Conservation (phyloP, 1,140 invertebrate genomes). For the Rhagoletis pomonella region DNA sequence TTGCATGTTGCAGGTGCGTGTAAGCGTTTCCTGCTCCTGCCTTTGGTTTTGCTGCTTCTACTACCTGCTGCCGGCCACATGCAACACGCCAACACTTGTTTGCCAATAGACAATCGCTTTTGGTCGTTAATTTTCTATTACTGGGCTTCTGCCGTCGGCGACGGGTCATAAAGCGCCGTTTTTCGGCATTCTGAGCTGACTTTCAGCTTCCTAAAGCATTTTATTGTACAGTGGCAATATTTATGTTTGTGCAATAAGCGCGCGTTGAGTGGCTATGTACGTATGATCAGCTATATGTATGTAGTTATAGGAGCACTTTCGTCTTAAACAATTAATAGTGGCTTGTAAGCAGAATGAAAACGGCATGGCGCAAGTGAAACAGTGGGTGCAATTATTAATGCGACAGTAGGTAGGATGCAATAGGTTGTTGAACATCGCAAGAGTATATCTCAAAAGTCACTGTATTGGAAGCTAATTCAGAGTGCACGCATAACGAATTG, state of each 20-base stretch:
- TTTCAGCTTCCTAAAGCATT: constrained; percentile 14
- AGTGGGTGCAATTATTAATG: constrained; percentile 1
- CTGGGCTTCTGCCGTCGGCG: constrained; percentile 23
- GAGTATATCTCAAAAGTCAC: no score
- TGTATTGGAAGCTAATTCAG: no score
- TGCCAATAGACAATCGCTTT: constrained; percentile 45
- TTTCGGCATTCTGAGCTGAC: background rate
- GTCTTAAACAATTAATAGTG: constrained; percentile 34
- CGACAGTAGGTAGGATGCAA: background rate
- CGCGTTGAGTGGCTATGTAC: background rate
- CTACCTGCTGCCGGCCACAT: background rate
- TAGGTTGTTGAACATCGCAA: background rate
- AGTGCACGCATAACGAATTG: no score
- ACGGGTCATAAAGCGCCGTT: constrained; percentile 19
- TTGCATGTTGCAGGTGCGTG: background rate
- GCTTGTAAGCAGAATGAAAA: constrained; percentile 9
- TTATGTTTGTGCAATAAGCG: background rate
- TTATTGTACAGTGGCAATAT: background rate
- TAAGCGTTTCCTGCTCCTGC: background rate
- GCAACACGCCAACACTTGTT: constrained; percentile 31
- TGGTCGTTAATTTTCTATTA: constrained; percentile 52
- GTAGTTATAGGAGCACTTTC: background rate
- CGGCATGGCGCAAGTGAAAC: background rate
- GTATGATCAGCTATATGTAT: background rate
- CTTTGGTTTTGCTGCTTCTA: background rate